Evolutionary conservation across 2,888 invertebrate species (phyloP), one percentile per base, ranked within the genome.

Genomic region (Bellardia pandia): DNA sequence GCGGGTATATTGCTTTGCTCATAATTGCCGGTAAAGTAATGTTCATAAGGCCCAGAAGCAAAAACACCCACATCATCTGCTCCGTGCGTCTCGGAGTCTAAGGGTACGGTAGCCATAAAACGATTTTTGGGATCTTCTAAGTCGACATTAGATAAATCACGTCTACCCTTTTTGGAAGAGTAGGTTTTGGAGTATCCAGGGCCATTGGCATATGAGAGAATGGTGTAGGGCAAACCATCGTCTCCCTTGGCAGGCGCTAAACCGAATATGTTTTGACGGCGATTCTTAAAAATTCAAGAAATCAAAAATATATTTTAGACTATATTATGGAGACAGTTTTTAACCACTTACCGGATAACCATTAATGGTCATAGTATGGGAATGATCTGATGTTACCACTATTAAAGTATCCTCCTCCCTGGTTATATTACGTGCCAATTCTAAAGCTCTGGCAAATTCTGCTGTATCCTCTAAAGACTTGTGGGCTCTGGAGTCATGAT

Each of bases 1-100:
- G 97, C 96, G 0, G 97, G 96, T 74, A 98, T 95, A 90, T 94
- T 96, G 91, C 95, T 96, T 93, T 98, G 97, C 90, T 97, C 97
- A 90, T 96, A 96, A 60, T 95, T 95, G 0, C 97, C 97, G 0
- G 95, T 95, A 91, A 98, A 96, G 0, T 97, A 94, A 91, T 97
- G 97, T 0, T 96, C 94, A 95, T 96, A 96, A 0, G 97, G 97
- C 30, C 96, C 97, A 1, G 93, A 94, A 0, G 97, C 97, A 93
- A 96, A 97, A 0, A 97, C 95, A 0, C 95, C 96, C 0, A 97
- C 97, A 91, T 97, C 97, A 86, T 97, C 97, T 0, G 96, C 96
- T 0, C 96, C 96, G 89, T 97, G 97, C 0, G 96, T 96, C 91
- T 96, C 96, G 1, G 94, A 94, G 0, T 90, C 74, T 75, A 95